Conservation (phyloP, 2,113 vertebrate genomes). For the Larimichthys crocea region DNA sequence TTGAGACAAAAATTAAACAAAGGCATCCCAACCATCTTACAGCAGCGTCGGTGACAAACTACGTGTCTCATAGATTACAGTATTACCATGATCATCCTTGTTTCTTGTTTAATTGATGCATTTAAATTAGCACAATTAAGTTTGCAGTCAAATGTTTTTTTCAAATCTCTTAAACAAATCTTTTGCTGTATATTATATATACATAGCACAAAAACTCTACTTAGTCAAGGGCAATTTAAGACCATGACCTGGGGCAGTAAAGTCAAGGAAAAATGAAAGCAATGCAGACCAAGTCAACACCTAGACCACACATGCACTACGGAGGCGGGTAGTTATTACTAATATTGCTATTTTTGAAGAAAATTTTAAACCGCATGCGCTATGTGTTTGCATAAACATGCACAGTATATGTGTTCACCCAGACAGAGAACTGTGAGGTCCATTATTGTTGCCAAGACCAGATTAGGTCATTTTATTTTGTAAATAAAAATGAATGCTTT, state of each 20-base stretch:
- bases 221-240: background rate
- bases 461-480: too few relatives aligned
- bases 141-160: background rate
- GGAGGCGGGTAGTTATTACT: slow-evolving; percentile 7
- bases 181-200: background rate
- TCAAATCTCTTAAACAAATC: background rate
- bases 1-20: background rate
- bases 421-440: too few relatives aligned
- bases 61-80: background rate
- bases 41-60: background rate
- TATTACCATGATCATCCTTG: background rate
- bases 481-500: too few relatives aligned
- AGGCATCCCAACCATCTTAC: background rate
- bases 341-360: background rate
- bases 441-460: too few relatives aligned
- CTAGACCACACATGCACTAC: background rate
- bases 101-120: background rate
- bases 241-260: background rate
- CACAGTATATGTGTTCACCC: too few relatives aligned
- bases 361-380: background rate
- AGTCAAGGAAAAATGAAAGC: background rate
- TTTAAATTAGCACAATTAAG: background rate
- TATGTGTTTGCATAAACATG: too few relatives aligned
- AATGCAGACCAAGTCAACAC: background rate
- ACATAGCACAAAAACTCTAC: background rate